These are phyloP conservation scores for Globicephala melas DNA, from an alignment of 2,113 vertebrate species.

Conservation along the genomic window DNA sequence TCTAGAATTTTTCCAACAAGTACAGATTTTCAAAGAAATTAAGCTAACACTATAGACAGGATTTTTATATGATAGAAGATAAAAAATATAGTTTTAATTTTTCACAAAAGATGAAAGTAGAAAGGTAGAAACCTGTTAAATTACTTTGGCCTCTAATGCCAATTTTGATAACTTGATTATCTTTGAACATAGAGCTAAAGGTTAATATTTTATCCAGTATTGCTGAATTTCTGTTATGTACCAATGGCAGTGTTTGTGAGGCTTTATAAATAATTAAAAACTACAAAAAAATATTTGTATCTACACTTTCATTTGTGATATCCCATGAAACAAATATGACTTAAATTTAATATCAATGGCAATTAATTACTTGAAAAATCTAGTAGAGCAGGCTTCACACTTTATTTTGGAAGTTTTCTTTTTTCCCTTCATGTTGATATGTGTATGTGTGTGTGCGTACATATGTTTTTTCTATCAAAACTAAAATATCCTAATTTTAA, in stretches of 20 bases:
- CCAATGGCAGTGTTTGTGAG: background rate
- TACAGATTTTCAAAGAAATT: slow-evolving; percentile 7
- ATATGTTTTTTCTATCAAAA: background rate
- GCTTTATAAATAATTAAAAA: background rate
- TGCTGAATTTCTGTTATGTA: background rate
- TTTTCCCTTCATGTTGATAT: background rate
- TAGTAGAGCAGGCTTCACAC: background rate
- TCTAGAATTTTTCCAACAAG: background rate
- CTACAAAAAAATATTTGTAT: background rate
- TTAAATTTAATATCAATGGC: background rate
- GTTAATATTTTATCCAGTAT: background rate
- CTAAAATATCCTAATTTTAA: background rate
- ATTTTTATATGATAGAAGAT: background rate
- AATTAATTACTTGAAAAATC: background rate
- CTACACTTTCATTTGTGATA: background rate
- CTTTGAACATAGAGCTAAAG: background rate
- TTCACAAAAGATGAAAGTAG: background rate
- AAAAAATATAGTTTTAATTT: background rate
- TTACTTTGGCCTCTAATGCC: background rate
- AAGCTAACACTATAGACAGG: background rate
- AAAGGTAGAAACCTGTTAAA: background rate
- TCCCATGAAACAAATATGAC: background rate
- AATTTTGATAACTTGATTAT: background rate
- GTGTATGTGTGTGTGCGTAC: fast-evolving
- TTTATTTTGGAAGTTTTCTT: background rate